Evolutionary conservation across 2,888 invertebrate genomes (phyloP), one percentile per base, ranked within the genome.

Genomic region (Poecilus cupreus): DNA sequence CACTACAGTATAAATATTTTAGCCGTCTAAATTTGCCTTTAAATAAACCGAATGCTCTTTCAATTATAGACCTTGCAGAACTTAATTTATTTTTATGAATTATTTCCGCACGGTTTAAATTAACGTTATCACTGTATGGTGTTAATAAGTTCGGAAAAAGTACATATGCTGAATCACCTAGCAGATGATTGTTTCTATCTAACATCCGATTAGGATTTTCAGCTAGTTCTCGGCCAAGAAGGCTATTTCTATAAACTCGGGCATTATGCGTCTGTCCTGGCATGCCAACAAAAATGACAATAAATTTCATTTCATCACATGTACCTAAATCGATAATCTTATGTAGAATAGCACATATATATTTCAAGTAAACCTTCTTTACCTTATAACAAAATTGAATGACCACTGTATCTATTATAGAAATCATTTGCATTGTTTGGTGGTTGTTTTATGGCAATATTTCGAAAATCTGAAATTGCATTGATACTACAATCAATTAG

Each of bases 1-100:
- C 26, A 5, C 26, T 26, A 26, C 26, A 26, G 22, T 22, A n/a
- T 60, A 60, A 60, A 60, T 60, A 60, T 32, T 60, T 60, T 2
- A 60, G 13, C 1, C 60, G 10, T 60, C 60, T 8, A 60, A 60
- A 60, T n/a, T 60, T 60, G 8, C 22, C 60, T 22, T 60, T 60
- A n/a, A 24, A 32, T 22, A 60, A 32, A 8, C 60, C 60, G 18
- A 60, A 60, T 8, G 60, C 60, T 22, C 60, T 18, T 60, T 60
- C 60, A 60, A 60, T 60, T 22, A 22, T 60, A 5, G 60, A 60
- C 22, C 60, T 18, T 26, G 22, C 8, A 22, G 22, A 60, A 22
- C 22, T 60, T 22, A 60, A 22, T 22, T 60, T 60, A 22, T 26
- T 60, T 2, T 60, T 60, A 60, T 60, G 3, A 13, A 49, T 60